A percentile compares a stretch with the other conserved stretches of the same genome.
Conservation (phyloP, 2,797 vertebrate species). For the Heliangelus exortis region DNA sequence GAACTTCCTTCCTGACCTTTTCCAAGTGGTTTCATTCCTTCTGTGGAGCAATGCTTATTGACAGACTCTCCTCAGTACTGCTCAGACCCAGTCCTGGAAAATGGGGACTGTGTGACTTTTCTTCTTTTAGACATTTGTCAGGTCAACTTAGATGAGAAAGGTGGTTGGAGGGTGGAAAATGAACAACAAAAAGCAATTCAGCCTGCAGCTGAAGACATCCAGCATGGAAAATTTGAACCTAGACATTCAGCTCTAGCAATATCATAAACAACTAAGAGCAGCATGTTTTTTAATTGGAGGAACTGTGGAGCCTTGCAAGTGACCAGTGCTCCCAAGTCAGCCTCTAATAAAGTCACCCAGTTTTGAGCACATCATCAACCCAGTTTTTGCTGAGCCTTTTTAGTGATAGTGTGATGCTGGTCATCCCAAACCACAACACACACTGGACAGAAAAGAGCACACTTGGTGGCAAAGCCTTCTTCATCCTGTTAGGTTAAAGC, state of each 20-base stretch:
- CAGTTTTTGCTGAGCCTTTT: background rate
- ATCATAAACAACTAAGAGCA: background rate
- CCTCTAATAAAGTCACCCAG: background rate
- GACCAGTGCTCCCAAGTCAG: background rate
- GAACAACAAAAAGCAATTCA: slow-evolving; percentile 7
- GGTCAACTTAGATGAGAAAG: slow-evolving; percentile 9
- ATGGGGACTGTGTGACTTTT: background rate
- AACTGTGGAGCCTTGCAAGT: background rate
- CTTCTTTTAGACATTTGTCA: slow-evolving; percentile 8
- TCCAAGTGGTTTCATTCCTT: background rate
- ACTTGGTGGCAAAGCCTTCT: background rate
- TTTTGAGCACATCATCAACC: background rate
- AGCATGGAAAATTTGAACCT: background rate
- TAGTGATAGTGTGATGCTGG: background rate
- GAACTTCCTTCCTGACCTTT: background rate
- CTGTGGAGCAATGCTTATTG: background rate
- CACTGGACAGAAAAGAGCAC: background rate
- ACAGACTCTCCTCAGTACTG: background rate
- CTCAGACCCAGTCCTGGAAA: background rate
- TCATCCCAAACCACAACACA: background rate
- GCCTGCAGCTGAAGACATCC: background rate
- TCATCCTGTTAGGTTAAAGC: background rate
- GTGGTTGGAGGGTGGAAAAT: slow-evolving; percentile 21
- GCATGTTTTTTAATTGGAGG: background rate
- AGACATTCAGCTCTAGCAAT: slow-evolving; percentile 1